These are phyloP conservation scores for Apteryx mantelli DNA, from an alignment of 2,113 vertebrate genomes.

Conservation along the genomic window DNA sequence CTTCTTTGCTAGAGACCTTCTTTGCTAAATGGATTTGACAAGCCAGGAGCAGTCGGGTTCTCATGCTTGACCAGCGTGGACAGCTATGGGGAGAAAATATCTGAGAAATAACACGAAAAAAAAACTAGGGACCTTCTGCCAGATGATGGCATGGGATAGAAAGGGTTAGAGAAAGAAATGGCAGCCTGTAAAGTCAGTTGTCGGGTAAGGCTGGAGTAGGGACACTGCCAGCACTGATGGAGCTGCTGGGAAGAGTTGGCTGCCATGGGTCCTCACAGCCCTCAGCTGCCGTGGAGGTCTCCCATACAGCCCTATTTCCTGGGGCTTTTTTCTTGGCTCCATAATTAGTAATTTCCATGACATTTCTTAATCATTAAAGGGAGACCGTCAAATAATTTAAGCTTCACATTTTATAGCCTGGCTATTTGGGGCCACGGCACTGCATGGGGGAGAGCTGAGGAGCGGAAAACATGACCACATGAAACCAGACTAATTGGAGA, in stretches of 20 bases:
- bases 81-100: background rate
- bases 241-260: background rate
- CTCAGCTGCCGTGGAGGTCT: background rate
- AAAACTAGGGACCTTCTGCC: background rate
- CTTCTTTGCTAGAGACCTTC: background rate
- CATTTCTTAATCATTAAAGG: background rate
- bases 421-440: background rate
- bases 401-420: accelerated
- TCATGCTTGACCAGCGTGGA: background rate
- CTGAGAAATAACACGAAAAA: background rate
- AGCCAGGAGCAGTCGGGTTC: background rate
- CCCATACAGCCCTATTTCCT: background rate
- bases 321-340: background rate
- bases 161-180: background rate
- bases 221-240: background rate
- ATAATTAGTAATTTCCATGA: accelerated
- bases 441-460: background rate
- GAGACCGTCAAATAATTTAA: background rate
- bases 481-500: background rate
- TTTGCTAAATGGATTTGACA: background rate
- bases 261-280: background rate
- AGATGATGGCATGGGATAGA: background rate
- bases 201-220: background rate
- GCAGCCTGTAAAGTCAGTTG: background rate
- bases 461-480: background rate